Conservation (phyloP, 1,140 invertebrate species). For the Dreissena rostriformis region DNA sequence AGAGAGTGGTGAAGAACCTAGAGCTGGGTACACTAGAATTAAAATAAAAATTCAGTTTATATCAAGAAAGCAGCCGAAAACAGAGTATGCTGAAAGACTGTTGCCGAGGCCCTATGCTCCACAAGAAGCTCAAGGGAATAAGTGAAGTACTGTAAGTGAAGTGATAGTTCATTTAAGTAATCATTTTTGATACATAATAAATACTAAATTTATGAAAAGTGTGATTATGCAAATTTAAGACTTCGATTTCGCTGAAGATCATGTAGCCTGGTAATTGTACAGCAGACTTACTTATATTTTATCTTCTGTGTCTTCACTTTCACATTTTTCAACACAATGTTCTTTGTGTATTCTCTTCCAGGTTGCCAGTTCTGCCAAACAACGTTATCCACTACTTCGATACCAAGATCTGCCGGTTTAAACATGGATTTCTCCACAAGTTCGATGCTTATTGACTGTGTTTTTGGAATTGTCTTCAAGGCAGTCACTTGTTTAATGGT, state of each 20-base stretch:
- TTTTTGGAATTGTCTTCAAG: constrained; percentile 34
- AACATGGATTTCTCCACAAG: constrained; percentile 25
- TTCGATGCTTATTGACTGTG: constrained; percentile 28
- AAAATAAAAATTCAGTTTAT: background rate
- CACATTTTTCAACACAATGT: constrained; percentile 80
- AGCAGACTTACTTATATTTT: constrained; percentile 77
- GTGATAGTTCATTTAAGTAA: no score
- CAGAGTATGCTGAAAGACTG: no score
- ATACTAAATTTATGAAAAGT: no score
- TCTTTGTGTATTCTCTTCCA: constrained; percentile 80
- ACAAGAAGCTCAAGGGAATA: no score
- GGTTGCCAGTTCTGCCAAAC: constrained; percentile 80
- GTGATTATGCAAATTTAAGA: no score
- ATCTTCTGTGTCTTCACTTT: constrained; percentile 78
- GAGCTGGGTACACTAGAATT: constrained; percentile 74
- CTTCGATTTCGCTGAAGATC: no score
- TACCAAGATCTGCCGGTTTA: constrained; percentile 68
- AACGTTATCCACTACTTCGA: constrained; percentile 76
- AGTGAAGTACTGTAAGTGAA: no score
- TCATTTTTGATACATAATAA: no score
- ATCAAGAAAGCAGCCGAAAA: no score
- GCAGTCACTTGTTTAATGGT: constrained; percentile 53
- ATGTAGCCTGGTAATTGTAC: no score
- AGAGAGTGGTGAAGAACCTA: constrained; percentile 78
- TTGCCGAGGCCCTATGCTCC: no score